phyloP scores from a whole-genome alignment of 2,113 vertebrate genomes.

The Gulo gulo region DNA sequence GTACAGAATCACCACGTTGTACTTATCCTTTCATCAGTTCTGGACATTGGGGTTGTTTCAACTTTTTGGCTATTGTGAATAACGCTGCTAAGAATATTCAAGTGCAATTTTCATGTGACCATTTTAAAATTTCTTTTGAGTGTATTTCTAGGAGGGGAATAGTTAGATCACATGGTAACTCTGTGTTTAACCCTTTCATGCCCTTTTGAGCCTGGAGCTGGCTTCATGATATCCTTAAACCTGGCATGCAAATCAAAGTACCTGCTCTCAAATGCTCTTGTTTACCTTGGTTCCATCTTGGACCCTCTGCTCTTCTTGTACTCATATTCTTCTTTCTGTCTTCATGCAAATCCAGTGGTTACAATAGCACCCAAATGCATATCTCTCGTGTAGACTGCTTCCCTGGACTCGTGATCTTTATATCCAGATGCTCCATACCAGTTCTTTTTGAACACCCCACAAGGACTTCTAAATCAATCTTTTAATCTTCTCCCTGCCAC shows the following conservation, averaged over 20 bases:
- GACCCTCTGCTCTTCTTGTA: background rate
- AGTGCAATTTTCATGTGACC: background rate
- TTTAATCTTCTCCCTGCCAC: background rate
- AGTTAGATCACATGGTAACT: background rate
- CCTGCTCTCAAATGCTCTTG: background rate
- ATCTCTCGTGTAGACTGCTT: background rate
- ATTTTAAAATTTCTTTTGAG: background rate
- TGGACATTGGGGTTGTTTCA: background rate
- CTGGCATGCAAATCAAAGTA: background rate
- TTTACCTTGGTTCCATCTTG: background rate
- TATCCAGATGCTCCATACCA: background rate
- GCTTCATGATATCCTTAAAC: background rate
- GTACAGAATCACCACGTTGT: background rate
- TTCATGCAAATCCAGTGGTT: background rate
- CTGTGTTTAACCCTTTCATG: background rate
- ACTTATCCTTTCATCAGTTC: background rate
- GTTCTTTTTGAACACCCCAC: background rate
- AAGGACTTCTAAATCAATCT: background rate
- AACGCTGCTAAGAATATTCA: background rate
- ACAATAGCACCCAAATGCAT: background rate
- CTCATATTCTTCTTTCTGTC: background rate
- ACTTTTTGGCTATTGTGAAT: background rate
- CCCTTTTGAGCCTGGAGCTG: background rate
- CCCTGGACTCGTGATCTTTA: background rate
- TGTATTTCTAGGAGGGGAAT: background rate